phyloP scores from a whole-genome alignment of 2,797 vertebrate species.

The Clarias fuscus region DNA sequence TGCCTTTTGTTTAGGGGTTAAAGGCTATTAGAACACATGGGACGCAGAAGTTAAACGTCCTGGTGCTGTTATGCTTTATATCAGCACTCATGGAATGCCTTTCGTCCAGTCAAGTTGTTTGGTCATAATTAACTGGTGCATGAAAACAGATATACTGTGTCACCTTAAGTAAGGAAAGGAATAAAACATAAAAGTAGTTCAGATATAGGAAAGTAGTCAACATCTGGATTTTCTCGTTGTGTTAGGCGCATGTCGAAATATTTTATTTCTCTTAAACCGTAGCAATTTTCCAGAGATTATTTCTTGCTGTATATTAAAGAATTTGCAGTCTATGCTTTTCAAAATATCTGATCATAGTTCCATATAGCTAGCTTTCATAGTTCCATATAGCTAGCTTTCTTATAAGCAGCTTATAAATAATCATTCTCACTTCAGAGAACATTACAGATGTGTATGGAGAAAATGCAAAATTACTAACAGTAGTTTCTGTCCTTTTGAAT shows the following conservation, averaged over 20 bases:
- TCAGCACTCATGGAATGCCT: too few species aligned
- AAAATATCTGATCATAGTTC: neutral
- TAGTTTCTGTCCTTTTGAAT: neutral
- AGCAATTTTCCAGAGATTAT: neutral
- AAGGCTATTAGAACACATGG: too few species aligned
- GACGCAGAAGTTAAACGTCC: too few species aligned
- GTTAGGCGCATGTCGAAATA: neutral
- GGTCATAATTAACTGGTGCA: too few species aligned
- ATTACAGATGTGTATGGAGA: neutral
- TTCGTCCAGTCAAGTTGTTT: too few species aligned
- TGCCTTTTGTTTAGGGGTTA: too few species aligned
- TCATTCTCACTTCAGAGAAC: neutral
- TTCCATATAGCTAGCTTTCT: neutral
- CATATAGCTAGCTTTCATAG: neutral
- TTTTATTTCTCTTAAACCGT: neutral
- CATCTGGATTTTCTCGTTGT: neutral
- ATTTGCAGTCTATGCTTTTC: neutral
- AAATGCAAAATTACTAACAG: neutral
- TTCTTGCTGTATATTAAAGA: neutral
- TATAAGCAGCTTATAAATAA: too few species aligned
- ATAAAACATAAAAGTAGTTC: neutral
- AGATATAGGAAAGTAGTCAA: neutral
- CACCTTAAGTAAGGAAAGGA: neutral
- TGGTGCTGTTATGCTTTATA: too few species aligned
- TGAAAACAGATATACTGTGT: too few species aligned